phyloP scores from a whole-genome alignment of 1,140 invertebrate species.

The Centruroides sculpturatus region DNA sequence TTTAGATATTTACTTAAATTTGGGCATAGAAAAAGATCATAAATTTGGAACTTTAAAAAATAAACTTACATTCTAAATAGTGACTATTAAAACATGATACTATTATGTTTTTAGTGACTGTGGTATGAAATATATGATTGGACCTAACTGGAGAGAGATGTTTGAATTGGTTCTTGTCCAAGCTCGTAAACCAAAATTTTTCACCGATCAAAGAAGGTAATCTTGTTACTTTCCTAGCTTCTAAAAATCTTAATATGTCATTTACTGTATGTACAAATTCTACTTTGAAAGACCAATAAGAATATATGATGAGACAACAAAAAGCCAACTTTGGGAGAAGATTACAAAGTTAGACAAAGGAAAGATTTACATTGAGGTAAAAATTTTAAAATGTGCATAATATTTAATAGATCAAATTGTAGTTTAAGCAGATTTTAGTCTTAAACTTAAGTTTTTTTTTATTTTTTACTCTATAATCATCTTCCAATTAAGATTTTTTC shows the following conservation, averaged over 20 bases:
- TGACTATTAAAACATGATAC: no score
- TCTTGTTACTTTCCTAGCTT: background rate
- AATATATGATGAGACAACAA: slow-evolving; percentile 62
- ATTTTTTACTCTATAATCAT: no score
- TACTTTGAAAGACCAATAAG: slow-evolving; percentile 51
- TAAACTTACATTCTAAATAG: no score
- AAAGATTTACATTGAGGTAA: slow-evolving; percentile 80
- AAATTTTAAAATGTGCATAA: background rate
- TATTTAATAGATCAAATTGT: no score
- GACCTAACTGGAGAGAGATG: slow-evolving; percentile 71
- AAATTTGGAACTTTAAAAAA: no score
- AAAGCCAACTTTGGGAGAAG: slow-evolving; percentile 76
- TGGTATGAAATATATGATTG: slow-evolving; percentile 81
- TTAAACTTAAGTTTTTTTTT: no score
- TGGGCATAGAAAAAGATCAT: no score
- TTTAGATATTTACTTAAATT: no score
- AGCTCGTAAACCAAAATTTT: slow-evolving; percentile 90
- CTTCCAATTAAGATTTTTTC: no score
- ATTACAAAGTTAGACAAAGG: slow-evolving; percentile 75
- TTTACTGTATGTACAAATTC: background rate
- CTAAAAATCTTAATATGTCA: background rate
- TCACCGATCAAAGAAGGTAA: slow-evolving; percentile 58
- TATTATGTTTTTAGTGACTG: slow-evolving; percentile 48
- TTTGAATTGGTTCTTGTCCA: slow-evolving; percentile 92
- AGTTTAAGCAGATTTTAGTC: no score